A percentile compares a stretch with the other conserved stretches of the same genome.
Conservation (phyloP, 1,140 invertebrate species). For the Tenebrio molitor region DNA sequence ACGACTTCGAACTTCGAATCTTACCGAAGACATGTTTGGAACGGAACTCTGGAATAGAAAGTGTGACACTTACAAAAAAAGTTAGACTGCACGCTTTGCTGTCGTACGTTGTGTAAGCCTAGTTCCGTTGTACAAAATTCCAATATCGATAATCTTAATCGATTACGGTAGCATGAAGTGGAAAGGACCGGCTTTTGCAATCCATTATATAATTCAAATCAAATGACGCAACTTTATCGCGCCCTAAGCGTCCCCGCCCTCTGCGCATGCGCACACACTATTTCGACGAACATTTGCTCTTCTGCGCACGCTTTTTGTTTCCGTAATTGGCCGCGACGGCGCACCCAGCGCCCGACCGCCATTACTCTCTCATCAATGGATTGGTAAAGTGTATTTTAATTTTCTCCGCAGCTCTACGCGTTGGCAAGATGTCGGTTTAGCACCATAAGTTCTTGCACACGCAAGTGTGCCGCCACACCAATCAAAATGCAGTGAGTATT, state of each 20-base stretch:
- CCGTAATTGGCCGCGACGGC: background rate
- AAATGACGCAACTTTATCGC: background rate
- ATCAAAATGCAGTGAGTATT: constrained; percentile 61
- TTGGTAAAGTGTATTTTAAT: constrained; percentile 54
- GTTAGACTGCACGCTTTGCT: no score
- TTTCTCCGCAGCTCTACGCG: constrained; percentile 44
- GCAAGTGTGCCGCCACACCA: constrained; percentile 60
- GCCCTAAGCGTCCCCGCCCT: background rate
- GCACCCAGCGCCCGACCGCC: constrained; percentile 13
- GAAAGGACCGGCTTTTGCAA: background rate
- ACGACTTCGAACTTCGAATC: no score
- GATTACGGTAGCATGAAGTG: no score
- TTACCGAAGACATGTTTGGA: no score
- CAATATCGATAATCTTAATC: no score
- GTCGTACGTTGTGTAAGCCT: no score
- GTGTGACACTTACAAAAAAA: no score
- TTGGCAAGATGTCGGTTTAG: constrained; percentile 58
- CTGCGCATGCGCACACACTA: background rate
- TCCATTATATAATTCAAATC: no score
- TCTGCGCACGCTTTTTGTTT: constrained; percentile 8
- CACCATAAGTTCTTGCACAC: constrained; percentile 58
- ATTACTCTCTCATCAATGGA: constrained; percentile 51
- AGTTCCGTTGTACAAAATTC: no score
- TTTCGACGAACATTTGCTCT: background rate
- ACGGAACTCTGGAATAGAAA: no score